These are phyloP conservation scores for Malacoctenus gilli DNA, from an alignment of 2,797 vertebrate species.

Conservation along the genomic window DNA sequence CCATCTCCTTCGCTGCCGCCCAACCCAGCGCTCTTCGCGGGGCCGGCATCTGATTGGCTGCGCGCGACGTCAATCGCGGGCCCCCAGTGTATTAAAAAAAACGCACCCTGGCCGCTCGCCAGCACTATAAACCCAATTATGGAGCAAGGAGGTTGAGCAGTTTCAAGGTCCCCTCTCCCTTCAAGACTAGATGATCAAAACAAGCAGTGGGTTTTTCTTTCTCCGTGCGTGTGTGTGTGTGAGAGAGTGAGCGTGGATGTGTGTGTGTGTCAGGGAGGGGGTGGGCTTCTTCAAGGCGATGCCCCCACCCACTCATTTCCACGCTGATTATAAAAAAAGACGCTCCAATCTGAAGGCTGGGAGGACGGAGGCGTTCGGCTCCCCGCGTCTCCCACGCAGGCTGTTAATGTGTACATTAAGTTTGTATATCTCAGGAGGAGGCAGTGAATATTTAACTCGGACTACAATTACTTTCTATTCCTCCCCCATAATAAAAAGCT, in stretches of 20 bases:
- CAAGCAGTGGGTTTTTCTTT: constrained; percentile 60
- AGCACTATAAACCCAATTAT: constrained; percentile 93
- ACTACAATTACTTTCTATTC: constrained; percentile 7
- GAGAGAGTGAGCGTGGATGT: not conserved
- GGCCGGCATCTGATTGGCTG: constrained; percentile 75
- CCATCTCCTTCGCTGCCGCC: constrained; percentile 57
- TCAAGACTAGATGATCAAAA: constrained; percentile 86
- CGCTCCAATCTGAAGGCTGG: constrained; percentile 33
- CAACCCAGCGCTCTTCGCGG: constrained; percentile 33
- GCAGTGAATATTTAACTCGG: constrained; percentile 9
- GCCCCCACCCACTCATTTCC: constrained; percentile 49
- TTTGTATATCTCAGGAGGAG: constrained; percentile 10
- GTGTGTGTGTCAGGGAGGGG: constrained; percentile 52
- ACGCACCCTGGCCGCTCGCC: constrained; percentile 86
- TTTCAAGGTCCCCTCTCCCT: constrained; percentile 89
- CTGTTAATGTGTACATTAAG: constrained; percentile 1
- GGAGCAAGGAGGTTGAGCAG: constrained; percentile 83
- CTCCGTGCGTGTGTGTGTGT: not conserved
- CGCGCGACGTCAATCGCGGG: constrained; percentile 74
- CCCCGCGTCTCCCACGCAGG: not conserved
- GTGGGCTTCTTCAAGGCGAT: constrained; percentile 81
- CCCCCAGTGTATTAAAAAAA: constrained; percentile 54
- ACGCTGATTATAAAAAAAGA: constrained; percentile 76
- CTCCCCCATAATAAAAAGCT: not conserved
- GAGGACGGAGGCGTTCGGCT: constrained; percentile 24